Evolutionary conservation across 2,113 vertebrate species (phyloP).

Genomic region (Chitala chitala): DNA sequence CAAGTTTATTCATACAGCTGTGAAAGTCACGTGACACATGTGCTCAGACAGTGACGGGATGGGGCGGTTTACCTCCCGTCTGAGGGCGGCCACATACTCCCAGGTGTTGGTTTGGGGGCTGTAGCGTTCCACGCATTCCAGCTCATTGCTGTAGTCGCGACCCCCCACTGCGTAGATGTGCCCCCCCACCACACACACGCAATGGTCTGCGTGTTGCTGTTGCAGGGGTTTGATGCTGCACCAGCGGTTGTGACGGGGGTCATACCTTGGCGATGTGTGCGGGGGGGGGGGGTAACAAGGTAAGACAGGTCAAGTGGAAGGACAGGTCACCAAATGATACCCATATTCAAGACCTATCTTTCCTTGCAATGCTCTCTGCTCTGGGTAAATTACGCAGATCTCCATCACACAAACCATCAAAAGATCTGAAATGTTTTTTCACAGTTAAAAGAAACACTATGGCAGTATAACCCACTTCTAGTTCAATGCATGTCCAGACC

Average conservation of each 20-base stretch:
- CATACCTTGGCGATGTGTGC: constrained; percentile 74
- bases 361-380: no score
- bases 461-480: no score
- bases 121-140: constrained; percentile 87
- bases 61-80: constrained; percentile 72
- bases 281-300: background rate
- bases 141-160: constrained; percentile 83
- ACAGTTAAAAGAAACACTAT: no score
- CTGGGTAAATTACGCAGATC: no score
- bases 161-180: constrained; percentile 88
- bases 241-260: constrained; percentile 92
- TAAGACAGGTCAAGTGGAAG: background rate
- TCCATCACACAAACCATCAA: no score
- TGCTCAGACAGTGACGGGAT: no score
- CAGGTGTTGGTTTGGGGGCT: constrained; percentile 84
- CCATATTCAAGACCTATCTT: no score
- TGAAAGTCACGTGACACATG: no score
- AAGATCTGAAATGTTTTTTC: no score
- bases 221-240: constrained; percentile 83
- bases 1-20: no score
- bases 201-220: constrained; percentile 86
- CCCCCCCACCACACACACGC: constrained; percentile 77
- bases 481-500: no score
- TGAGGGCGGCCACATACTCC: constrained; percentile 80
- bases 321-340: no score